Evolutionary conservation across 1,140 invertebrate genomes (phyloP).

Genomic region (Lepeophtheirus salmonis): DNA sequence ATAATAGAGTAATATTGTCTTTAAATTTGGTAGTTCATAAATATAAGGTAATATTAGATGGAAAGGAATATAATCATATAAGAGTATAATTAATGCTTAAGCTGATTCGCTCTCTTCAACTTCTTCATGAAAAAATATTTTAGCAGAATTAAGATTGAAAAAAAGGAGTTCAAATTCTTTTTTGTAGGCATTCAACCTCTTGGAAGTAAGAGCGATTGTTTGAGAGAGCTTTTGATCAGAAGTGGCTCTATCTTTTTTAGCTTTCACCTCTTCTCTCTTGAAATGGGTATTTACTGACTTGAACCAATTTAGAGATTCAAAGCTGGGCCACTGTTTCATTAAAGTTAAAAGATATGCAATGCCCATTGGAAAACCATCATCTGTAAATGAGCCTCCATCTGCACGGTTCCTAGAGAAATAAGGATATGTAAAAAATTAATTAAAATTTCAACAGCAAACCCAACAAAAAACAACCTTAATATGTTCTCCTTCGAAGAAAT

Average conservation of each 20-base stretch:
- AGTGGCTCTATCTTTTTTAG: constrained; percentile 20
- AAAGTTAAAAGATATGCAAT: constrained; percentile 47
- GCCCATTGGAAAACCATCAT: constrained; percentile 92
- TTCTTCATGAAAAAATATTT: too few species aligned
- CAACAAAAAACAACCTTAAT: too few species aligned
- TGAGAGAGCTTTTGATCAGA: constrained; percentile 71
- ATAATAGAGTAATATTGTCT: too few species aligned
- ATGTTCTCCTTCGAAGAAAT: constrained; percentile 81
- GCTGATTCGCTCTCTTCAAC: too few species aligned
- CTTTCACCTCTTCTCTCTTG: constrained; percentile 38
- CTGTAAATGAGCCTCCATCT: constrained; percentile 68
- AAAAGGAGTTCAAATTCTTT: constrained; percentile 32
- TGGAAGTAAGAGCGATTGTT: constrained; percentile 73
- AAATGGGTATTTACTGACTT: constrained; percentile 60
- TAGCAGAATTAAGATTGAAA: too few species aligned
- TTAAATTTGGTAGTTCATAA: too few species aligned
- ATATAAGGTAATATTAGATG: too few species aligned
- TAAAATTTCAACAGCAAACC: too few species aligned
- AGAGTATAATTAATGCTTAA: too few species aligned
- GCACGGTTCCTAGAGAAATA: constrained; percentile 62
- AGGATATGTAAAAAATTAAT: too few species aligned
- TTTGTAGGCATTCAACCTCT: constrained; percentile 56
- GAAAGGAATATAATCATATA: too few species aligned
- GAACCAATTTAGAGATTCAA: constrained; percentile 92
- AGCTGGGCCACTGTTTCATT: constrained; percentile 46